Base-by-base conservation (phyloP, 2,888 invertebrate genomes). In the Drymonia ruficornis region DNA sequence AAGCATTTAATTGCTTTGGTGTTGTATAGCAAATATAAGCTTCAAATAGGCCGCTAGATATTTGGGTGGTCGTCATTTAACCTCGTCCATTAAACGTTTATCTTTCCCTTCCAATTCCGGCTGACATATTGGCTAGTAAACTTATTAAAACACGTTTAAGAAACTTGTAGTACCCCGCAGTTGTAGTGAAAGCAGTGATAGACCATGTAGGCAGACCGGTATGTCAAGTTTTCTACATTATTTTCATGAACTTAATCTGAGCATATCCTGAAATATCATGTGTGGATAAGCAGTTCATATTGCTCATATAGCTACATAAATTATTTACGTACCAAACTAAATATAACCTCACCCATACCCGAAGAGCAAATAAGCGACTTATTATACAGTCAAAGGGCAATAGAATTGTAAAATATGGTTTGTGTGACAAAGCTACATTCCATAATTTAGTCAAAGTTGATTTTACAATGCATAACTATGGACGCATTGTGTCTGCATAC, bases 1-100 rank as follows among this genome's bases (percentile, higher is more conserved):
- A 42, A 42, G 15, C 19, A 43, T 43, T 31, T 56, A 50, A 56
- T 56, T 56, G 52, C 45, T 52, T 36, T 56, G 45, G 23, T 23
- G 4, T 23, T 31, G 18, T 5, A 47, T 48, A 5, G 23, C 3
- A n/a, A 2, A 36, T 9, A 3, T 36, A 7, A 36, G n/a, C 36
- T n/a, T 36, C 34, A 3, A 13, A 36, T 36, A 13, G 12, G 13
- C 34, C 13, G 13, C n/a, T 2, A 31, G 11, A 13, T 36, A 36
- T n/a, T 36, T 36, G 13, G 13, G 36, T 36, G n/a, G 36, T 36
- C 36, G 36, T 34, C 31, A 34, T 34, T 0, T 34, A 36, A n/a
- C 12, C 9, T 36, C 13, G 11, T 11, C n/a, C 13, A 36, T 13
- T n/a, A 36, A 34, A 36, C n/a, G 36, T 36, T 36, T 36, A 36